Base-by-base conservation (phyloP, 2,888 invertebrate species). In the Macrosiphum euphorbiae region DNA sequence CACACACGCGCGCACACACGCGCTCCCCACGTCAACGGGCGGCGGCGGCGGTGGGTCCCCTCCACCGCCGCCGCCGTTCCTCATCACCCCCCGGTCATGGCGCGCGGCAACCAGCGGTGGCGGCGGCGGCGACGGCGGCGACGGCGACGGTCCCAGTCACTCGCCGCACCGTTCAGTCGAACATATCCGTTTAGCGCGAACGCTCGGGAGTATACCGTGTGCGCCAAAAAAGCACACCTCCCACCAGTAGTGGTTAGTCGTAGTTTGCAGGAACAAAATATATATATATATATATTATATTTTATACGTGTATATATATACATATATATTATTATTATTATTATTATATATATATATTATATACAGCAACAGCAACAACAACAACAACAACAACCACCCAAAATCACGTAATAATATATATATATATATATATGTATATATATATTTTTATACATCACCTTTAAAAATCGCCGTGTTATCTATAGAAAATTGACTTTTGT, bases 181-280 rank as follows among this genome's bases (percentile, higher is more conserved):
- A 93, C 93, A 93, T 90, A 92, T 92, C 92, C 92, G 92, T 92
- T 92, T 92, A 92, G 92, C 92, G 92, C 92, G 92, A 92, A 78
- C 92, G 92, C 92, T 92, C 92, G 93, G 93, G 93, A 93, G 93
- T 89, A 93, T 92, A 92, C 88, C 92, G 92, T 92, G 92, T 92
- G 92, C 92, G 92, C 67, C 52, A 92, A 93, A 93, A 93, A 93
- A 93, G 93, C 93, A 93, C 93, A 93, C 93, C 93, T 93, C 93
- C 93, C 93, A 90, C 93, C 85, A 93, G 93, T 93, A 93, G 93
- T 93, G 93, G 93, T 93, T 93, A 93, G 93, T 93, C 93, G 93
- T 93, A 93, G 93, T 93, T 93, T 93, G 89, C 93, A 93, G 93
- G 89, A 61, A 93, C 92, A 92, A 92, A 67, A 85, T 47, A 41